These are phyloP conservation scores for Seriola rivoliana DNA, from an alignment of 2,113 vertebrate species.

Conservation along the genomic window DNA sequence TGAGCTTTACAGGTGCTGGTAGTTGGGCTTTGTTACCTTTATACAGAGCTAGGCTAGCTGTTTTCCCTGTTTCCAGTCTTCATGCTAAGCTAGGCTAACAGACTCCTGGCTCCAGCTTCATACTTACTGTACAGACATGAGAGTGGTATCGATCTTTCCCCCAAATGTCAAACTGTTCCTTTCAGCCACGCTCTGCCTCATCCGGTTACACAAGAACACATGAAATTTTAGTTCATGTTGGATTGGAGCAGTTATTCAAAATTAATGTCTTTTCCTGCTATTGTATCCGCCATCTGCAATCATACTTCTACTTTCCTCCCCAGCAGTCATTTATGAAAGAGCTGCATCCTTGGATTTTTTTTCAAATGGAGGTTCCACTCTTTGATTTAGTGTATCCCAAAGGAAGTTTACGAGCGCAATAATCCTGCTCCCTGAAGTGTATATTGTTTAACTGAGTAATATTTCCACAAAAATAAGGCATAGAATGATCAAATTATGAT, in stretches of 20 bases:
- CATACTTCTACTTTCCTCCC: conserved; percentile 25
- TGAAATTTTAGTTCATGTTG: neutral
- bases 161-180: neutral
- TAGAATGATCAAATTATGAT: conserved; percentile 12
- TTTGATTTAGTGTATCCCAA: neutral
- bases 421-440: conserved; percentile 8
- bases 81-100: neutral
- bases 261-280: conserved; percentile 45
- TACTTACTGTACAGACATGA: neutral
- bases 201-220: conserved; percentile 6
- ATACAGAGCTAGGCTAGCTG: neutral
- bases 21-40: neutral
- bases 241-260: conserved; percentile 27
- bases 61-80: neutral
- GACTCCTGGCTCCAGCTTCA: neutral
- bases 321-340: conserved; percentile 21
- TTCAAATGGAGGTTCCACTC: neutral
- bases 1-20: neutral
- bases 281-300: conserved; percentile 43
- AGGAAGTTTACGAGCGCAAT: conserved; percentile 2
- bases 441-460: conserved; percentile 2
- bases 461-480: conserved; percentile 1
- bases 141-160: neutral
- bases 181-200: neutral
- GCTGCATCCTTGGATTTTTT: conserved; percentile 5